These are phyloP conservation scores for Andinoacara biseriatus DNA, from an alignment of 2,113 vertebrate species.

Conservation along the genomic window DNA sequence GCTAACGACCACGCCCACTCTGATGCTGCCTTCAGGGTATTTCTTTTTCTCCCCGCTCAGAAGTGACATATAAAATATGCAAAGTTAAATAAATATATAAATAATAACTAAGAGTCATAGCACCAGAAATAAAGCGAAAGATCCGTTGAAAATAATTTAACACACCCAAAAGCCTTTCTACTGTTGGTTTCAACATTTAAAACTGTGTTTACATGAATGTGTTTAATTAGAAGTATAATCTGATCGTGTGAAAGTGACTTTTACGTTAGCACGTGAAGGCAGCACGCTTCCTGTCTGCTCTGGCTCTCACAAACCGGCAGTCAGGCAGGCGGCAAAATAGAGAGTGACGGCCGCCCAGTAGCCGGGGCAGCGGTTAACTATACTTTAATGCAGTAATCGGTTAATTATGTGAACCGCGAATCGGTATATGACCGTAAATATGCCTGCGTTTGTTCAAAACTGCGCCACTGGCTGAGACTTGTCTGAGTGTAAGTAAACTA, in stretches of 20 bases:
- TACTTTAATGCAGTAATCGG: background rate
- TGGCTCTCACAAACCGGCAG: background rate
- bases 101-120: background rate
- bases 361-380: fast-evolving
- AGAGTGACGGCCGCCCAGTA: background rate
- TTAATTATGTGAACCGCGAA: background rate
- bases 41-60: background rate
- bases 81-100: background rate
- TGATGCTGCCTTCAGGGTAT: slow-evolving; percentile 7
- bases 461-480: slow-evolving; percentile 30
- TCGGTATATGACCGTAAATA: background rate
- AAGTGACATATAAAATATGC: background rate
- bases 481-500: slow-evolving; percentile 26
- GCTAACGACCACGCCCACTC: slow-evolving; percentile 28
- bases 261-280: slow-evolving; percentile 34
- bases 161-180: background rate
- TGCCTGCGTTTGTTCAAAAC: slow-evolving; percentile 1
- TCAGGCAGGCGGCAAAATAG: slow-evolving; percentile 39
- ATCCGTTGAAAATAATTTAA: background rate
- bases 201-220: background rate
- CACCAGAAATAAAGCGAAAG: background rate
- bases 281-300: slow-evolving; percentile 52
- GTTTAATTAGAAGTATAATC: background rate
- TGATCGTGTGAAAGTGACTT: fast-evolving
- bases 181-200: background rate